A percentile compares a stretch with the other conserved stretches of the same genome.
phyloP scores from a whole-genome alignment of 1,140 invertebrate species.

The Hetaerina americana region DNA sequence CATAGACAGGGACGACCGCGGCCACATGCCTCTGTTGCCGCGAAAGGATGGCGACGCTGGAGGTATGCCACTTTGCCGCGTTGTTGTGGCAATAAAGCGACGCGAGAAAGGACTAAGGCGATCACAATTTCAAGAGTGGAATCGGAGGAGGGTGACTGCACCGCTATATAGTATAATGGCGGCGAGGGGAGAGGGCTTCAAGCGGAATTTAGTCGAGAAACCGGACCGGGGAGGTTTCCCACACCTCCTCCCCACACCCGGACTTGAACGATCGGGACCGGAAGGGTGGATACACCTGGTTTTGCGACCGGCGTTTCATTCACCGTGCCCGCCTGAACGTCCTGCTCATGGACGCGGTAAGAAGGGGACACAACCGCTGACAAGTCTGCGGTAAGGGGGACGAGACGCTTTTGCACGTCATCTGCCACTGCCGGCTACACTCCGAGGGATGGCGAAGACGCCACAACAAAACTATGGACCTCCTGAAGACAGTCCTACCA shows the following conservation, averaged over 20 bases:
- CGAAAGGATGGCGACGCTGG: slow-evolving; percentile 10
- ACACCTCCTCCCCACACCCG: not conserved
- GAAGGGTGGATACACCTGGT: slow-evolving; percentile 13
- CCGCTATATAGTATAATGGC: too few relatives aligned
- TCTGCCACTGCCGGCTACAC: slow-evolving; percentile 4
- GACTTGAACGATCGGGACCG: slow-evolving; percentile 12
- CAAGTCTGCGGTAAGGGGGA: not conserved
- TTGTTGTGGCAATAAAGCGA: slow-evolving; percentile 14
- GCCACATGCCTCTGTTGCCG: slow-evolving; percentile 16
- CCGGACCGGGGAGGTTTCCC: slow-evolving; percentile 15
- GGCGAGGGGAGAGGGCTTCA: slow-evolving; percentile 10
- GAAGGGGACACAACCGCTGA: not conserved
- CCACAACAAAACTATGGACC: not conserved
- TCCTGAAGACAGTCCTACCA: not conserved
- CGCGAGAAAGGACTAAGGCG: slow-evolving; percentile 1
- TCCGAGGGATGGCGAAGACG: not conserved
- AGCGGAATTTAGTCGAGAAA: not conserved
- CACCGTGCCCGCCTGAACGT: slow-evolving; percentile 18
- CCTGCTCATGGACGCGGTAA: slow-evolving; percentile 12
- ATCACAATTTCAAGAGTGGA: not conserved
- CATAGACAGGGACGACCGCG: slow-evolving; percentile 9
- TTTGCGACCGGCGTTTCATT: slow-evolving; percentile 21
- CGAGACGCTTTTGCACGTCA: slow-evolving; percentile 12
- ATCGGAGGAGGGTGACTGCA: not conserved
- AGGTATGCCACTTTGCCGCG: not conserved